Conservation (phyloP, 2,113 vertebrate species). For the Ciconia stormi region DNA sequence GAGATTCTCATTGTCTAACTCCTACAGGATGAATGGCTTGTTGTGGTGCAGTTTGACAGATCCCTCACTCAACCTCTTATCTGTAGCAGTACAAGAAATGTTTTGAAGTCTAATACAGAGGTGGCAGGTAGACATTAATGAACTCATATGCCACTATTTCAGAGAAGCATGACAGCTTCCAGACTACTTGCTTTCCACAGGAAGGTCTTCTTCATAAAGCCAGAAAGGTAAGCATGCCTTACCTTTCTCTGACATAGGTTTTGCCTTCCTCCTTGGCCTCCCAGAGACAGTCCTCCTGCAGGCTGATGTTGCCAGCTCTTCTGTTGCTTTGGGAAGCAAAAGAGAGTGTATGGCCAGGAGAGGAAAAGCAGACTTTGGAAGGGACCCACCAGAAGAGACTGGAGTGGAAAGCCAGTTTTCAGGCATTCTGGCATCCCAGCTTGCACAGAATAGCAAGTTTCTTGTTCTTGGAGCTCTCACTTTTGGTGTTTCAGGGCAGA, state of each 20-base stretch:
- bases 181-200: background rate
- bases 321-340: background rate
- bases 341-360: background rate
- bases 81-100: background rate
- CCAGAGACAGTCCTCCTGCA: background rate
- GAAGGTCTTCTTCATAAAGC: background rate
- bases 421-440: background rate
- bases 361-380: background rate
- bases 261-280: background rate
- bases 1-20: background rate
- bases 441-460: background rate
- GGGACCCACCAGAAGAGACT: background rate
- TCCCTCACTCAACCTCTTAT: background rate
- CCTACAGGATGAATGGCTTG: background rate
- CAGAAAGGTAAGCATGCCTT: background rate
- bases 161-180: background rate
- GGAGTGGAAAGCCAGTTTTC: background rate
- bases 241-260: background rate
- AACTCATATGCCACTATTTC: background rate
- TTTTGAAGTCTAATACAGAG: background rate
- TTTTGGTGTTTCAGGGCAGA: background rate
- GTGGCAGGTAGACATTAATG: background rate
- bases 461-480: background rate
- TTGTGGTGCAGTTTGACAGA: background rate
- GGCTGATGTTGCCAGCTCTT: background rate